phyloP scores from a whole-genome alignment of 2,113 vertebrate species.

The Notothenia rossii region DNA sequence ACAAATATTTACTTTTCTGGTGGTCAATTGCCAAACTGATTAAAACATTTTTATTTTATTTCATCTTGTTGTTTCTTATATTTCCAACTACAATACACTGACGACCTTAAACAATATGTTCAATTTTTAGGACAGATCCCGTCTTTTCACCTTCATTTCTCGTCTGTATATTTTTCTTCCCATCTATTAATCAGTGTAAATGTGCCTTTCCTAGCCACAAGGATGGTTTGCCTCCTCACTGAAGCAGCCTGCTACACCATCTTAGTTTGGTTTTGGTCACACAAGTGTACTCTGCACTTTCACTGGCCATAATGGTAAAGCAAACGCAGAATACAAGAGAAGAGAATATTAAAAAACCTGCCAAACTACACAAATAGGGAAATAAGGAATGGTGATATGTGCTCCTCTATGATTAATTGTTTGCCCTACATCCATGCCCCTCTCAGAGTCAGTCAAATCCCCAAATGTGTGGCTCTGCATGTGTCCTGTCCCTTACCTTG shows the following conservation, averaged over 20 bases:
- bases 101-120: not conserved
- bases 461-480: constrained; percentile 7
- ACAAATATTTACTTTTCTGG: not conserved
- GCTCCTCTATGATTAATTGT: constrained; percentile 25
- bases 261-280: not conserved
- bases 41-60: not conserved
- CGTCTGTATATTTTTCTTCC: not conserved
- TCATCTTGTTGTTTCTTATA: not conserved
- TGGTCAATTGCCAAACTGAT: not conserved
- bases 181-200: not conserved
- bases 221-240: not conserved
- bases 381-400: not conserved
- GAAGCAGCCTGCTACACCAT: not conserved
- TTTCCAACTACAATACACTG: not conserved
- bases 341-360: not conserved
- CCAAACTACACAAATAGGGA: not conserved
- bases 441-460: constrained; percentile 35
- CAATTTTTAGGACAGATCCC: not conserved
- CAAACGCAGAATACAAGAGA: not conserved
- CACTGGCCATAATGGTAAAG: not conserved
- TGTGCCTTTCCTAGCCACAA: not conserved
- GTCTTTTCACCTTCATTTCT: not conserved
- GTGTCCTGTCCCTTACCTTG: constrained; percentile 87
- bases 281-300: not conserved
- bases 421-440: not conserved